Percentiles rank a stretch among this genome's conserved stretches.
These are phyloP conservation scores for Corbicula japonica DNA, from an alignment of 2,888 invertebrate genomes.

Conservation along the genomic window DNA sequence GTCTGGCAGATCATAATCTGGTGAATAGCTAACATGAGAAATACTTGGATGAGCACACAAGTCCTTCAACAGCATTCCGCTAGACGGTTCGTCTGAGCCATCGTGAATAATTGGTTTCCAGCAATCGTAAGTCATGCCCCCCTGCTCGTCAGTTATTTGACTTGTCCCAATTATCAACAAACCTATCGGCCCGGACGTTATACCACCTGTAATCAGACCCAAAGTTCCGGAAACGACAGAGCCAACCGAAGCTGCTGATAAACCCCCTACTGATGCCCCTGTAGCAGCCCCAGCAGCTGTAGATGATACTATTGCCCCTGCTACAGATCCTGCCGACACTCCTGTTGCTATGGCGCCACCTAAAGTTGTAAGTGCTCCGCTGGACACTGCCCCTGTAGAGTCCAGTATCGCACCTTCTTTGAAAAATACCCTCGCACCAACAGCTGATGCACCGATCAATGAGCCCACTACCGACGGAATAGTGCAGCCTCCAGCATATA, in stretches of 20 bases:
- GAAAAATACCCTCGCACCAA: constrained; percentile 18
- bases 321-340: constrained; percentile 34
- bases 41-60: constrained; percentile 26
- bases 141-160: constrained; percentile 1
- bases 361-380: not conserved
- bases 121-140: constrained; percentile 39
- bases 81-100: constrained; percentile 18
- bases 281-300: constrained; percentile 19
- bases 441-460: constrained; percentile 8
- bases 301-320: constrained; percentile 28
- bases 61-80: constrained; percentile 42
- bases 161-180: constrained; percentile 43
- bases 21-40: not conserved
- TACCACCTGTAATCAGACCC: not conserved
- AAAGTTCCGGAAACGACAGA: constrained; percentile 36
- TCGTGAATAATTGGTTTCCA: constrained; percentile 51
- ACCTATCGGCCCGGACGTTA: constrained; percentile 34
- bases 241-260: constrained; percentile 30
- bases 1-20: constrained; percentile 15
- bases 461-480: constrained; percentile 42
- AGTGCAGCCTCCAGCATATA: constrained; percentile 20
- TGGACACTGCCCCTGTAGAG: constrained; percentile 4
- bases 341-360: constrained; percentile 31
- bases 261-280: constrained; percentile 32
- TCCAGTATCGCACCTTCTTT: constrained; percentile 20